phyloP scores from a whole-genome alignment of 1,140 invertebrate genomes.

The Dendrolimus punctatus region DNA sequence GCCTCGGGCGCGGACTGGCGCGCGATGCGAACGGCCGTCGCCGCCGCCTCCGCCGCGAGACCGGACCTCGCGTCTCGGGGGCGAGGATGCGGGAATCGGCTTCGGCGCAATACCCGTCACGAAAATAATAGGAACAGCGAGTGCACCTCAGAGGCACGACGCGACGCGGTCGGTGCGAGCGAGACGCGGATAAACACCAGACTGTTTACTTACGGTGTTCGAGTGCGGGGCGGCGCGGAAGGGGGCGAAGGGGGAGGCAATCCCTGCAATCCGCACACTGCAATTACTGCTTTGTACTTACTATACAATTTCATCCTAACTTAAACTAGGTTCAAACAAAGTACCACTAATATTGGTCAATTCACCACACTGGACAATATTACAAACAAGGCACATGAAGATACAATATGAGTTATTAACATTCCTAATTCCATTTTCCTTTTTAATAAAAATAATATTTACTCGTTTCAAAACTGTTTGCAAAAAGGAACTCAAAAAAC shows the following conservation, averaged over 20 bases:
- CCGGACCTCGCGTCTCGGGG: constrained; percentile 68
- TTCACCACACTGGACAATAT: neutral
- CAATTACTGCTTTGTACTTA: constrained; percentile 63
- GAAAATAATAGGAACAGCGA: constrained; percentile 71
- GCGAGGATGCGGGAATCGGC: constrained; percentile 71
- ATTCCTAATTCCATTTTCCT: no score
- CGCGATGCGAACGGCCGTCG: constrained; percentile 58
- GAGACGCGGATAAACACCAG: constrained; percentile 71
- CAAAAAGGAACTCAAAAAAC: no score
- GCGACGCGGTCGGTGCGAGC: constrained; percentile 67
- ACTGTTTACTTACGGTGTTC: constrained; percentile 71
- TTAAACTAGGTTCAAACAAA: constrained; percentile 16
- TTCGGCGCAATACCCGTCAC: constrained; percentile 71
- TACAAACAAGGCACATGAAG: neutral
- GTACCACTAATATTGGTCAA: neutral
- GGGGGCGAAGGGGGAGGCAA: constrained; percentile 37
- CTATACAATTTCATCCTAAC: constrained; percentile 52
- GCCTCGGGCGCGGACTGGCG: constrained; percentile 60
- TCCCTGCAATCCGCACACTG: constrained; percentile 68
- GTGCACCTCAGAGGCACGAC: constrained; percentile 69
- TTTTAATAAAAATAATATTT: no score
- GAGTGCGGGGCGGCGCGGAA: constrained; percentile 47
- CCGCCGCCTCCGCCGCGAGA: constrained; percentile 63
- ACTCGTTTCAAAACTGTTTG: no score
- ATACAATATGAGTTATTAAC: constrained; percentile 6